Evolutionary conservation across 1,140 invertebrate genomes (phyloP), one percentile per base, ranked within the genome.

Genomic region (Euura lappo): DNA sequence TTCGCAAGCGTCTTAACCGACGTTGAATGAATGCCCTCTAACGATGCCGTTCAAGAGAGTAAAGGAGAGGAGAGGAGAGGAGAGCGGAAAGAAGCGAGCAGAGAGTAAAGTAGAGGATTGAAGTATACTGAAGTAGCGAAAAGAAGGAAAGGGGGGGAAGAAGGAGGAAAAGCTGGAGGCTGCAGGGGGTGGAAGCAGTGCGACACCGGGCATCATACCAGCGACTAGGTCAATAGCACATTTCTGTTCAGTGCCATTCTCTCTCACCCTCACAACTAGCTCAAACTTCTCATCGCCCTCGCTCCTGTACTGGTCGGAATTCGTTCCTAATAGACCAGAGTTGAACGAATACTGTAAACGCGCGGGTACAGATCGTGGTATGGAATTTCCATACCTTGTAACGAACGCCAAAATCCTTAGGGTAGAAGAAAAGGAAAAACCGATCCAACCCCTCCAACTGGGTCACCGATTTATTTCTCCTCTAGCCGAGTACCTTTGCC

Each of bases 1-100:
- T 44, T 65, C 72, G 65, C 76, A n/a, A 60, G 51, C 64, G 44
- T 43, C 76, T 66, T 45, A 45, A 46, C 46, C 42, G 69, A 43
- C 8, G 46, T 28, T 45, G 43, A 44, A 44, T 44, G 45, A 44
- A 44, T 68, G 43, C 67, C 45, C 67, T 68, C 67, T 68, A 45
- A 44, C 67, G 45, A 44, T 44, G 45, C 45, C 43, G 43, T 45
- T 44, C 3, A 68, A 68, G 67, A 43, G 51, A 51, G 45, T 60
- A 60, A n/a, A 60, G 51, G 8, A 8, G 51, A n/a, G 51, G n/a
- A 60, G 3, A 28, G 8, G n/a, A 60, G 51, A 60, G 51, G 51
- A 60, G 47, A 51, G 47, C n/a, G 68, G 68, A 44, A 51, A 70
- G 69, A 51, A 44, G 45, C 42, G 45, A 44, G n/a, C 42, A 68